A percentile compares a stretch with the other conserved stretches of the same genome.
These are phyloP conservation scores for Ophioninae sp. DNA, from an alignment of 2,888 invertebrate genomes.

Conservation along the genomic window DNA sequence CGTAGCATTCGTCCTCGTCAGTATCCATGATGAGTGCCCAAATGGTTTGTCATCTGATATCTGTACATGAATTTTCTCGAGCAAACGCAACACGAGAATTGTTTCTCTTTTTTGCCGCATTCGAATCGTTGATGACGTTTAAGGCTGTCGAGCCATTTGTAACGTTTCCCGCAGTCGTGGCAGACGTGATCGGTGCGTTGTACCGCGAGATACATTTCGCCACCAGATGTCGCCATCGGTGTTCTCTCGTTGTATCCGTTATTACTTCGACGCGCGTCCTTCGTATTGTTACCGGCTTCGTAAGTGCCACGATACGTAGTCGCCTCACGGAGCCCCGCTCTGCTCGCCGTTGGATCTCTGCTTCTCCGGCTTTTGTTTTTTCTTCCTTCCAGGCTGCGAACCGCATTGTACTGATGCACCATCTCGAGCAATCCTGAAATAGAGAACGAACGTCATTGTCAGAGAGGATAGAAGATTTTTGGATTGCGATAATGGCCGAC, in stretches of 20 bases:
- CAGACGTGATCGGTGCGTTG: constrained; percentile 71
- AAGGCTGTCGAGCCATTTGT: constrained; percentile 80
- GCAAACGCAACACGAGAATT: constrained; percentile 79
- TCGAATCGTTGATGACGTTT: constrained; percentile 81
- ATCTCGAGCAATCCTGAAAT: constrained; percentile 62
- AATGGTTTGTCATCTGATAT: constrained; percentile 79
- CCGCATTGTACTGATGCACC: constrained; percentile 66
- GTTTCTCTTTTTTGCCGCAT: constrained; percentile 80
- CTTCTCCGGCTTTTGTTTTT: constrained; percentile 56
- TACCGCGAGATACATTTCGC: constrained; percentile 39
- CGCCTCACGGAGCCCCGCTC: constrained; percentile 9
- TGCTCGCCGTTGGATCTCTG: constrained; percentile 17
- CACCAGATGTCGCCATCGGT: constrained; percentile 21
- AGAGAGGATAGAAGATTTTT: neutral
- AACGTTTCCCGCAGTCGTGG: constrained; percentile 77
- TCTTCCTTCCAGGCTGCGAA: constrained; percentile 67
- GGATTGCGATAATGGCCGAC: neutral
- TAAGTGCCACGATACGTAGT: neutral
- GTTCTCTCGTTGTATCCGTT: neutral
- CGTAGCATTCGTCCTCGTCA: neutral
- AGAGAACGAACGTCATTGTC: constrained; percentile 41
- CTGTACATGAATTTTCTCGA: constrained; percentile 80
- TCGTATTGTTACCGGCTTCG: neutral
- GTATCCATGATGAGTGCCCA: constrained; percentile 70
- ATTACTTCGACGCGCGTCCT: neutral